Base-by-base conservation (phyloP, 2,797 vertebrate genomes). In the Rhabdomys pumilio region DNA sequence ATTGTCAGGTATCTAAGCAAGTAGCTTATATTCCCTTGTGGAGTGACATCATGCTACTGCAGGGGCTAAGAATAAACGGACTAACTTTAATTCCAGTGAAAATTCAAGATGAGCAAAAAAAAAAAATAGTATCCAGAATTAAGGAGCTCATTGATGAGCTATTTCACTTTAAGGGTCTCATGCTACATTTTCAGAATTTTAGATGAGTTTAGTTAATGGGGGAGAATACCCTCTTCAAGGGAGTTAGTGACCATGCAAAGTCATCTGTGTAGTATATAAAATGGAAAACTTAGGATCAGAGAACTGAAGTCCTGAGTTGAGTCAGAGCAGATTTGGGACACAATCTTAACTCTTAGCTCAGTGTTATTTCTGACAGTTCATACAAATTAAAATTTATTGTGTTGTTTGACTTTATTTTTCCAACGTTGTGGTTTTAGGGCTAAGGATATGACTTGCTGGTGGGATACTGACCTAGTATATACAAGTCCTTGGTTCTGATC, bases 91-190 rank as follows among this genome's bases (percentile, higher is more conserved):
- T 91, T 93, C 14, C 15, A 79, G 22, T 86, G 72, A 41, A 44
- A 73, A 96, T 80, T 94, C 63, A 95, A 75, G 34, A 95, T 73
- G 67, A 94, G 29, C 65, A 85, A 93, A 92, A 93, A 38, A 93
- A 38, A 29, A 65, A 65, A n/a, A 38, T 38, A 77, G 26, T 84
- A 89, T 92, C 14, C 83, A 67, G 41, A 88, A 47, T 57, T 61
- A 89, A 89, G 55, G n/a, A 83, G 88, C 80, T 81, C 82, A 88
- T 69, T 91, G 88, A 57, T 77, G 87, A 94, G 93, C 19, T 91
- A 90, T 89, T 89, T 92, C 34, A 24, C 7, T 75, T 93, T 90
- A 29, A n/a, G 50, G 17, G 10, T 89, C 53, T 31, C 20, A n/a
- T 81, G 44, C 38, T 84, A 93, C 34, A 80, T 88, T 92, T 94